Percentiles rank a stretch among this genome's conserved stretches.
phyloP scores from a whole-genome alignment of 1,140 invertebrate genomes.

The Hylyphantes graminicola region DNA sequence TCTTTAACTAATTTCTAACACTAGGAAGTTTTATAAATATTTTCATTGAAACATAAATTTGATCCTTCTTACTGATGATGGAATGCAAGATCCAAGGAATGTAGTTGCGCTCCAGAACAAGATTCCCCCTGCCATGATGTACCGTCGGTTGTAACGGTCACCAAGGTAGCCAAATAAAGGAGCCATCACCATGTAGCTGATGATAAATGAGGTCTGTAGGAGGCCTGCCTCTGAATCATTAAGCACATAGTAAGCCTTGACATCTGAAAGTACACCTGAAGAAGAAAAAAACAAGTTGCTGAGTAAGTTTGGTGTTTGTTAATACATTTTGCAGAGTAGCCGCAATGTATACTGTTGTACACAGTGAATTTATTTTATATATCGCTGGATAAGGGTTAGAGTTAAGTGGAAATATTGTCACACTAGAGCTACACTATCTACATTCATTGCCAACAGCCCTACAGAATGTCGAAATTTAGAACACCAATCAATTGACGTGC shows the following conservation, averaged over 20 bases:
- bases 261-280: conserved; percentile 78
- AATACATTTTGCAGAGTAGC: too few relatives aligned
- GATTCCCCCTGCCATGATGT: conserved; percentile 92
- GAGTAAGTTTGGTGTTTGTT: too few relatives aligned
- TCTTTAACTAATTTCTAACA: too few relatives aligned
- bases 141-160: conserved; percentile 89
- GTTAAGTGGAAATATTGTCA: too few relatives aligned
- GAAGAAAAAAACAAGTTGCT: background rate
- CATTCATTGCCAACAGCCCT: too few relatives aligned
- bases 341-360: too few relatives aligned
- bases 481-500: too few relatives aligned
- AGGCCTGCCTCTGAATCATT: conserved; percentile 82
- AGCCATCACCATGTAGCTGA: conserved; percentile 97
- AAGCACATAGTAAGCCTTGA: conserved; percentile 81
- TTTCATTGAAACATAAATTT: conserved; percentile 1
- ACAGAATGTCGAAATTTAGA: too few relatives aligned
- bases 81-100: conserved; percentile 89
- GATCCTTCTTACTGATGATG: conserved; percentile 63
- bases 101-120: conserved; percentile 94
- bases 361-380: too few relatives aligned
- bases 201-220: conserved; percentile 94
- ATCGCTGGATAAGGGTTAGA: too few relatives aligned
- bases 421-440: too few relatives aligned
- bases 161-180: conserved; percentile 98
- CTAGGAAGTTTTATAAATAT: background rate